Evolutionary conservation across 2,113 vertebrate species (phyloP).

Genomic region (Clarias batrachus): DNA sequence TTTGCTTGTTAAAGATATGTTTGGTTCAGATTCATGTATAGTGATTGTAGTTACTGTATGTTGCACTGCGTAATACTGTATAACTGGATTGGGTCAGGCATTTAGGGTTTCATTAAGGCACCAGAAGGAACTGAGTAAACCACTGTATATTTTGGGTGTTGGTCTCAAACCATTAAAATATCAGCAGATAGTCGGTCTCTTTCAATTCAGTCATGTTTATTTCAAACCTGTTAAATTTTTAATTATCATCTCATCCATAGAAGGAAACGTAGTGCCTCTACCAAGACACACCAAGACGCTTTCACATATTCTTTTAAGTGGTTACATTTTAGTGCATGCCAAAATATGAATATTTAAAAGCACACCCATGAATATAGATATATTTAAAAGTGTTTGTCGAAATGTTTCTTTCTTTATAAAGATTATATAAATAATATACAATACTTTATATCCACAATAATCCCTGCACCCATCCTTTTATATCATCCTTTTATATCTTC

Average conservation of each 20-base stretch:
- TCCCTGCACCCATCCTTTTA: neutral
- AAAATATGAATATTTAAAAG: neutral
- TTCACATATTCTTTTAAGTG: neutral
- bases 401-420: neutral
- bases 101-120: neutral
- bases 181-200: neutral
- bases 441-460: neutral
- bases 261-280: neutral
- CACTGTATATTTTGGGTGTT: neutral
- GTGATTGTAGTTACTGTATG: neutral
- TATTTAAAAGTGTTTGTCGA: neutral
- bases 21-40: neutral
- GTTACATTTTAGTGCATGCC: neutral
- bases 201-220: neutral
- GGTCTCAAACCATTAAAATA: neutral
- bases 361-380: neutral
- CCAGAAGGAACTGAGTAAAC: neutral
- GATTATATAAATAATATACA: neutral
- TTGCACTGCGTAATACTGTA: neutral
- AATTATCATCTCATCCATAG: neutral
- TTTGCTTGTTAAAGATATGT: neutral
- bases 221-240: neutral
- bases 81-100: neutral
- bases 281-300: neutral
- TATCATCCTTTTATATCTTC: neutral